Evolutionary conservation across 2,888 invertebrate species (phyloP).

Genomic region (Sinodicranocentrus sp.): DNA sequence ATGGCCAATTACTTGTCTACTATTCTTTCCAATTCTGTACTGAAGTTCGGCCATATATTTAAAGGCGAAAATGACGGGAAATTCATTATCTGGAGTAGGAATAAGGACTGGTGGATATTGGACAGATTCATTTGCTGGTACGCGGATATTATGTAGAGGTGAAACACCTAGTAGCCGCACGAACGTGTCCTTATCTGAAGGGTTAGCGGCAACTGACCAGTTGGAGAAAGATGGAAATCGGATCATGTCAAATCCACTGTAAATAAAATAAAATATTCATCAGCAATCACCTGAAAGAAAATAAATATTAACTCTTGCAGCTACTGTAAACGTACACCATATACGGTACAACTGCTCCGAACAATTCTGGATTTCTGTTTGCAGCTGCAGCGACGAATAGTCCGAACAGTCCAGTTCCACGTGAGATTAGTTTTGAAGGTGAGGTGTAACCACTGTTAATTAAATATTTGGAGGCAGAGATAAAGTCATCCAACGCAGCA

Average conservation of each 20-base stretch:
- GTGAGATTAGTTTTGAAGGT: conserved; percentile 82
- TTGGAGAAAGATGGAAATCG: conserved; percentile 71
- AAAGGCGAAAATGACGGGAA: conserved; percentile 98
- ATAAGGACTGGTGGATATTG: conserved; percentile 69
- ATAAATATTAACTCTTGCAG: background rate
- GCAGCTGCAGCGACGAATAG: conserved; percentile 66
- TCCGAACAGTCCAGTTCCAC: conserved; percentile 68
- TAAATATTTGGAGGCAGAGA: conserved; percentile 93
- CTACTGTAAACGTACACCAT: conserved; percentile 86
- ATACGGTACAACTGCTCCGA: conserved; percentile 94
- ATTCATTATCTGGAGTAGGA: conserved; percentile 78
- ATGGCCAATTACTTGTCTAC: conserved; percentile 80
- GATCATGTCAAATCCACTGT: conserved; percentile 71
- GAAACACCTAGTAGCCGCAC: conserved; percentile 62
- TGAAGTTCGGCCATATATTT: conserved; percentile 96
- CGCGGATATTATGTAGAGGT: conserved; percentile 67
- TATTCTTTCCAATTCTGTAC: conserved; percentile 83
- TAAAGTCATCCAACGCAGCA: conserved; percentile 77
- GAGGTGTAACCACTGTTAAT: conserved; percentile 88
- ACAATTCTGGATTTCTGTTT: conserved; percentile 93
- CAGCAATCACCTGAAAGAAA: background rate
- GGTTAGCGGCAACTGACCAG: conserved; percentile 61
- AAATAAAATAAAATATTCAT: background rate
- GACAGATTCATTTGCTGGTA: conserved; percentile 60
- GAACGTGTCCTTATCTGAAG: conserved; percentile 61